These are phyloP conservation scores for Drosophila neutralis DNA, from an alignment of 2,888 invertebrate species.

Conservation along the genomic window DNA sequence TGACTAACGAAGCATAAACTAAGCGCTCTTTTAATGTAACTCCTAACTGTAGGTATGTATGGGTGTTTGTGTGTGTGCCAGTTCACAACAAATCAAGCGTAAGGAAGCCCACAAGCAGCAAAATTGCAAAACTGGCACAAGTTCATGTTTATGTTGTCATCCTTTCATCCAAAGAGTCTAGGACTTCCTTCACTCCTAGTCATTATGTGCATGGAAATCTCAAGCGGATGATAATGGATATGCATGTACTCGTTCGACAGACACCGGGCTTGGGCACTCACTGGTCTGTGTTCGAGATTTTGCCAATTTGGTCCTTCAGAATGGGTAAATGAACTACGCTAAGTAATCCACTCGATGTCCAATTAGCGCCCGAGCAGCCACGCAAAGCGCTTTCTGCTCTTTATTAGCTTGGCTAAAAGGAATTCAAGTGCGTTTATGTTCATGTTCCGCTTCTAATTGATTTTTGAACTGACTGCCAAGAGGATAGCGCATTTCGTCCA, in stretches of 20 bases:
- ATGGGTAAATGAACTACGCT: conserved; percentile 21
- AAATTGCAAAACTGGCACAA: conserved; percentile 51
- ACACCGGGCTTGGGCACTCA: conserved; percentile 37
- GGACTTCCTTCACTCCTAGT: neutral
- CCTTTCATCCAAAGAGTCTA: conserved; percentile 5
- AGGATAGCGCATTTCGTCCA: neutral
- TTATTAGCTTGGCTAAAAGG: conserved; percentile 20
- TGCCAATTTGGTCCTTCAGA: conserved; percentile 36
- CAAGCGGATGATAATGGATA: conserved; percentile 54
- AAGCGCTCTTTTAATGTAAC: conserved; percentile 52
- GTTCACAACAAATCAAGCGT: conserved; percentile 74
- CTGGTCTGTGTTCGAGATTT: conserved; percentile 39
- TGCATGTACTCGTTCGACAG: conserved; percentile 34
- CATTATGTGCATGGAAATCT: conserved; percentile 36
- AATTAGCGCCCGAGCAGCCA: conserved; percentile 42
- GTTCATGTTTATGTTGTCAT: conserved; percentile 49
- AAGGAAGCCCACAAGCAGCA: conserved; percentile 64
- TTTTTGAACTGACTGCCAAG: conserved; percentile 28
- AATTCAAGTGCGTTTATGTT: conserved; percentile 18
- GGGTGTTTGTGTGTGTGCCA: conserved; percentile 15
- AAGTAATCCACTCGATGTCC: conserved; percentile 55
- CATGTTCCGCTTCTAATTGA: conserved; percentile 33
- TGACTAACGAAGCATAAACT: conserved; percentile 70
- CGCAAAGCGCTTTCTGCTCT: conserved; percentile 14
- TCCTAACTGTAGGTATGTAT: conserved; percentile 18